These are phyloP conservation scores for Desmodus rotundus DNA, from an alignment of 2,113 vertebrate genomes.

Conservation along the genomic window DNA sequence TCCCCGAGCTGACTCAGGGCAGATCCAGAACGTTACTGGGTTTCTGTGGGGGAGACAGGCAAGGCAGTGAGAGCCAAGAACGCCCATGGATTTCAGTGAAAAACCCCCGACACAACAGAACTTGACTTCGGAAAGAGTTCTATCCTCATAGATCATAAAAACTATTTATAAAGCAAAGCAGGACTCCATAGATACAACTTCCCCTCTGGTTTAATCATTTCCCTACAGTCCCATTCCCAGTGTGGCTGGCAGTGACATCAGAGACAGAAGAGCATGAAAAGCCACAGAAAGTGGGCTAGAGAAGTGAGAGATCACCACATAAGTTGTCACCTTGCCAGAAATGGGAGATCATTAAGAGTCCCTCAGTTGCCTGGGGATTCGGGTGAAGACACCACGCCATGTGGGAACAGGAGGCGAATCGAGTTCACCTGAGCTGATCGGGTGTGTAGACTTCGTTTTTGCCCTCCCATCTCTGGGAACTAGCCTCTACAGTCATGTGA, in stretches of 20 bases:
- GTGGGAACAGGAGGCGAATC: fast-evolving
- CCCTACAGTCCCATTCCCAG: background rate
- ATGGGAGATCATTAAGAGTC: background rate
- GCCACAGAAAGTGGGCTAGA: background rate
- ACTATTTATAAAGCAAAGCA: background rate
- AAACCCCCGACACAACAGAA: background rate
- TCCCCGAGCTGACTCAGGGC: background rate
- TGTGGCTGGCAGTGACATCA: background rate
- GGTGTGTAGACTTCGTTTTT: background rate
- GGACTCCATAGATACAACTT: background rate
- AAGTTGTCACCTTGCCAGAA: background rate
- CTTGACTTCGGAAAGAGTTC: background rate
- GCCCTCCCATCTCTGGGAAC: background rate
- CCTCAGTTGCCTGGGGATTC: background rate
- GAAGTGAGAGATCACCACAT: background rate
- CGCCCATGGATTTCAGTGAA: background rate
- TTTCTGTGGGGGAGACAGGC: background rate
- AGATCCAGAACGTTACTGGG: background rate
- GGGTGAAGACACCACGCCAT: fast-evolving
- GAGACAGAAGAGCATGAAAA: background rate
- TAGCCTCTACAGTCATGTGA: background rate
- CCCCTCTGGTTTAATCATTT: background rate
- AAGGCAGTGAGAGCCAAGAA: background rate
- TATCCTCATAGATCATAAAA: background rate
- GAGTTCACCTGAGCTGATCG: fast-evolving